Conservation (phyloP, 1,140 invertebrate species). For the Heliconius congener region DNA sequence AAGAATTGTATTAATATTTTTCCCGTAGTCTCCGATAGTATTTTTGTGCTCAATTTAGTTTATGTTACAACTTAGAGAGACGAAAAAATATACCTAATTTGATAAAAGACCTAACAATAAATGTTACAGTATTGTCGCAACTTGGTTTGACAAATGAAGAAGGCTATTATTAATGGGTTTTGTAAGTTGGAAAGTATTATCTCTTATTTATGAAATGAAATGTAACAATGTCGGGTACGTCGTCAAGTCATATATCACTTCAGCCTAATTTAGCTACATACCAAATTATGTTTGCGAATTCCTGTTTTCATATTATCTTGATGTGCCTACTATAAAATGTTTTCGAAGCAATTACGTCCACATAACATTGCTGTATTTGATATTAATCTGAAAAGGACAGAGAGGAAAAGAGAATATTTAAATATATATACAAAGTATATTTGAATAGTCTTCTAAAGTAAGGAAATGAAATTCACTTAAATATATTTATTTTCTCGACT, state of each 20-base stretch:
- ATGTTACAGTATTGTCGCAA: not conserved
- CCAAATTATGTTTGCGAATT: not conserved
- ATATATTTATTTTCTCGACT: no score
- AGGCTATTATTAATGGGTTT: not conserved
- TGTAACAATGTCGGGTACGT: not conserved
- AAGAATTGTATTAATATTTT: constrained; percentile 8
- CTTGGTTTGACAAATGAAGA: constrained; percentile 6
- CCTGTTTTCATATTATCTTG: not conserved
- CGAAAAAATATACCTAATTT: not conserved
- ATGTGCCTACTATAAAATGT: not conserved
- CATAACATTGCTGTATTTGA: not conserved
- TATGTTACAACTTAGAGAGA: not conserved
- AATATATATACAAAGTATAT: no score
- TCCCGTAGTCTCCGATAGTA: not conserved
- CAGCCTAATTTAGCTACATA: not conserved
- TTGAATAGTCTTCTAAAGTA: no score
- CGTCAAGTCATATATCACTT: constrained; percentile 3
- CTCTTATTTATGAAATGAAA: constrained; percentile 3
- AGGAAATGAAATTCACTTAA: no score
- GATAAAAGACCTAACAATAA: not conserved
- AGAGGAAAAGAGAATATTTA: no score
- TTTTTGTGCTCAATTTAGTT: not conserved
- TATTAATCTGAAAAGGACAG: not conserved
- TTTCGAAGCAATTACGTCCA: not conserved
- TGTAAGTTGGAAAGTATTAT: constrained; percentile 5